phyloP scores from a whole-genome alignment of 2,888 invertebrate species.

The Monopis laevigella region DNA sequence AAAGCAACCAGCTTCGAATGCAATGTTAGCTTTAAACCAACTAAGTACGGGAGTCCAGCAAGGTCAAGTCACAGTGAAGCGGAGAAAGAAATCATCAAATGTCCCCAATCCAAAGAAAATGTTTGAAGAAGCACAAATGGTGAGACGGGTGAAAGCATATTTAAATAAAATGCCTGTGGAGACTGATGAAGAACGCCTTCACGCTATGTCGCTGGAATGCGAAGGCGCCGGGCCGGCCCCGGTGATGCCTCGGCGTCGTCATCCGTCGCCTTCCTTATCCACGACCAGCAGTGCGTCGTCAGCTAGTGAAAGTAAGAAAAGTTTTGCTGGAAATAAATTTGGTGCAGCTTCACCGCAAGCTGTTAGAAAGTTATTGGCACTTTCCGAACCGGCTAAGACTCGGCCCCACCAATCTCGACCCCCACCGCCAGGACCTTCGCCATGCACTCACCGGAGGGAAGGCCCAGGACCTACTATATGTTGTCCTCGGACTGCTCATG shows the following conservation, averaged over 20 bases:
- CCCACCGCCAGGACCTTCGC: conserved; percentile 71
- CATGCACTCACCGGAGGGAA: conserved; percentile 70
- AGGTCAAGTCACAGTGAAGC: conserved; percentile 87
- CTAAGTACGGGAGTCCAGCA: conserved; percentile 76
- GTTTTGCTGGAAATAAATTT: conserved; percentile 73
- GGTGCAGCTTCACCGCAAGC: conserved; percentile 97
- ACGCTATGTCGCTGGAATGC: conserved; percentile 89
- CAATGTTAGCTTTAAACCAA: conserved; percentile 89
- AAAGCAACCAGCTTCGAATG: conserved; percentile 87
- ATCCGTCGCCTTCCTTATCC: conserved; percentile 92
- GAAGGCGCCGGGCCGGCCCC: conserved; percentile 76
- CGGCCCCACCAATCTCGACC: conserved; percentile 86
- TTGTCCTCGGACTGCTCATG: conserved; percentile 76
- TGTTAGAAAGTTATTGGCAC: conserved; percentile 91
- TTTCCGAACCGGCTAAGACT: conserved; percentile 89
- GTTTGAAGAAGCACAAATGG: conserved; percentile 99
- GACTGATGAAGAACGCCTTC: conserved; percentile 90
- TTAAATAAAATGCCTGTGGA: conserved; percentile 91
- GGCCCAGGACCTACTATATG: conserved; percentile 61
- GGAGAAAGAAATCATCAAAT: conserved; percentile 88
- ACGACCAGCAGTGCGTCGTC: conserved; percentile 93
- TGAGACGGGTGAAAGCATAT: conserved; percentile 95
- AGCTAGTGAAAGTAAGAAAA: conserved; percentile 78
- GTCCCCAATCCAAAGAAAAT: conserved; percentile 97
- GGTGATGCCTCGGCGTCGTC: conserved; percentile 77